Conservation (phyloP, 2,113 vertebrate species). For the Neopipo cinnamomea region DNA sequence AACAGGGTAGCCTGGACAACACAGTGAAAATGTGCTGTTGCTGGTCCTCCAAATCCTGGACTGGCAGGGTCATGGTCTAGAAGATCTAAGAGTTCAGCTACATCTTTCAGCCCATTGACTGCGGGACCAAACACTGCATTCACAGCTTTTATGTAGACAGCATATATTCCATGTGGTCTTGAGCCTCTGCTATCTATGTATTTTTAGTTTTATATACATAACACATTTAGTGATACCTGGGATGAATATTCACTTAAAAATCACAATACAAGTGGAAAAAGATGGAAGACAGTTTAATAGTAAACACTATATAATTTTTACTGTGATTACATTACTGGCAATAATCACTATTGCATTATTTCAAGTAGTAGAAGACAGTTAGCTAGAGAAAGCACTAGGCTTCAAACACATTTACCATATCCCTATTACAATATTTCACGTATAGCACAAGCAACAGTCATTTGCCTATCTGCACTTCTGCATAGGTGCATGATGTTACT, state of each 20-base stretch:
- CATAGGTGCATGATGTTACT: neutral
- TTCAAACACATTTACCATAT: neutral
- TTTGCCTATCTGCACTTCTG: neutral
- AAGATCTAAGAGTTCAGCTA: neutral
- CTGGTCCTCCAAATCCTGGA: neutral
- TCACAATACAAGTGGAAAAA: neutral
- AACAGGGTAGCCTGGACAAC: neutral
- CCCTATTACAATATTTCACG: neutral
- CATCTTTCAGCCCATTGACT: neutral
- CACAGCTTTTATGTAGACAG: neutral
- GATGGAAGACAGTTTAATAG: constrained; percentile 1
- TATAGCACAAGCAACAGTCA: constrained; percentile 2
- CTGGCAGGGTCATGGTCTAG: neutral
- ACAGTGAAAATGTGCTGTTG: neutral
- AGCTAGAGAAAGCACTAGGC: neutral
- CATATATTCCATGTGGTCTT: neutral
- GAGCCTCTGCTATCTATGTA: neutral
- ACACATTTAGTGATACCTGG: neutral
- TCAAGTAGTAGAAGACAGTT: neutral
- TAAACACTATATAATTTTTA: neutral
- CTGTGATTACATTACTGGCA: neutral
- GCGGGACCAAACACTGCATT: neutral
- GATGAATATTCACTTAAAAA: neutral
- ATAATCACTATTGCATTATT: neutral
- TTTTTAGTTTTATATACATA: neutral